These are phyloP conservation scores for Nephrotoma guestfalica DNA, from an alignment of 2,888 invertebrate species.

Conservation along the genomic window DNA sequence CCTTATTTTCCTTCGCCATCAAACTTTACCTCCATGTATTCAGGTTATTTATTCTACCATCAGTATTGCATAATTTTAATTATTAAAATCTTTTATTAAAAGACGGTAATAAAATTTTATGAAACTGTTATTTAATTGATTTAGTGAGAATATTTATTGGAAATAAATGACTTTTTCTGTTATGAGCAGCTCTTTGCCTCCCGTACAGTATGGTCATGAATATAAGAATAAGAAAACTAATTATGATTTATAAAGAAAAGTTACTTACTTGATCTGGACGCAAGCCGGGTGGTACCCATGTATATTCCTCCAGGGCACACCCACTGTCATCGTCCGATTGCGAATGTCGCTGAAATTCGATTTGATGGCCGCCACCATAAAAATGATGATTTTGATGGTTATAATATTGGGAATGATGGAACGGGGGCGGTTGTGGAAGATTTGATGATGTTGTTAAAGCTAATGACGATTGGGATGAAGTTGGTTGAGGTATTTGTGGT, in stretches of 20 bases:
- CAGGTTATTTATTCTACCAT: not conserved
- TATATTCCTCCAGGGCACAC: constrained; percentile 94
- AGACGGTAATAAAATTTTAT: not conserved
- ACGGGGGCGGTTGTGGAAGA: constrained; percentile 8
- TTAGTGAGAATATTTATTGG: not conserved
- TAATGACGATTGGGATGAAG: constrained; percentile 12
- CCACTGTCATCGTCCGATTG: constrained; percentile 97
- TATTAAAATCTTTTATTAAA: not conserved
- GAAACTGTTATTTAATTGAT: not conserved
- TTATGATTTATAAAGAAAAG: not conserved
- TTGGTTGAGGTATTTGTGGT: not conserved
- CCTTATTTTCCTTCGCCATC: too few relatives aligned
- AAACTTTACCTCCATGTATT: not conserved
- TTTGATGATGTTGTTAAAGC: constrained; percentile 10
- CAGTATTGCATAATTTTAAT: not conserved
- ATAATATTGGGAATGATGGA: constrained; percentile 7
- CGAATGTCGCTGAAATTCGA: constrained; percentile 68
- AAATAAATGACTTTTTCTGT: not conserved
- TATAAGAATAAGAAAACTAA: not conserved
- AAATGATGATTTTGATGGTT: constrained; percentile 6
- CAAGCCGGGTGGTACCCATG: constrained; percentile 94
- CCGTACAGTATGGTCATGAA: not conserved
- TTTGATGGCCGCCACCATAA: constrained; percentile 20
- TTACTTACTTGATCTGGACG: constrained; percentile 83
- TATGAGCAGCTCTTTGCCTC: not conserved